Evolutionary conservation across 2,888 invertebrate species (phyloP).

Genomic region (Sarcophaga variegata): DNA sequence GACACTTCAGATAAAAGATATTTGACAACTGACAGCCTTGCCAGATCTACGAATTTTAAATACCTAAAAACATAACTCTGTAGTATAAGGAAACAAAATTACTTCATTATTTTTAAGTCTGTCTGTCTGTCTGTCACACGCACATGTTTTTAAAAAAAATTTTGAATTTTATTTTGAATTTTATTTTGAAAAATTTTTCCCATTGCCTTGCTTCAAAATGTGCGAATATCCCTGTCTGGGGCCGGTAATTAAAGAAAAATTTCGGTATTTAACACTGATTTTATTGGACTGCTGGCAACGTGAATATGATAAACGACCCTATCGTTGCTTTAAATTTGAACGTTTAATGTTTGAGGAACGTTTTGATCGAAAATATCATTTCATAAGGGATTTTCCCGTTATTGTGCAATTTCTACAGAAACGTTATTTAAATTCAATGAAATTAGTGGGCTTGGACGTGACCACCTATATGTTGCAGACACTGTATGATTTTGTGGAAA

Average conservation of each 20-base stretch:
- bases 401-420: conserved; percentile 74
- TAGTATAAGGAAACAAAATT: too few species aligned
- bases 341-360: conserved; percentile 75
- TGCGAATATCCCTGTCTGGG: conserved; percentile 31
- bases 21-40: too few species aligned
- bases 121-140: neutral
- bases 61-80: too few species aligned
- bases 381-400: conserved; percentile 73
- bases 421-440: conserved; percentile 63
- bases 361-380: conserved; percentile 73
- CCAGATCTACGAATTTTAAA: too few species aligned
- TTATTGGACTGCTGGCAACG: conserved; percentile 80
- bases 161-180: too few species aligned
- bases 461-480: conserved; percentile 26
- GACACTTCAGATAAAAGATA: too few species aligned
- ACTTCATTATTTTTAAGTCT: neutral
- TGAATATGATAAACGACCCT: conserved; percentile 78
- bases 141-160: neutral
- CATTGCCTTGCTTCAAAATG: conserved; percentile 25
- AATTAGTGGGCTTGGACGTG: conserved; percentile 71
- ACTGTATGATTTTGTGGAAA: conserved; percentile 69
- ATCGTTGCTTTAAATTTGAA: conserved; percentile 75
- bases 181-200: neutral
- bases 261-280: conserved; percentile 68
- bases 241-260: neutral